These are phyloP conservation scores for Phalacrocorax carbo DNA, from an alignment of 2,113 vertebrate genomes.

Conservation along the genomic window DNA sequence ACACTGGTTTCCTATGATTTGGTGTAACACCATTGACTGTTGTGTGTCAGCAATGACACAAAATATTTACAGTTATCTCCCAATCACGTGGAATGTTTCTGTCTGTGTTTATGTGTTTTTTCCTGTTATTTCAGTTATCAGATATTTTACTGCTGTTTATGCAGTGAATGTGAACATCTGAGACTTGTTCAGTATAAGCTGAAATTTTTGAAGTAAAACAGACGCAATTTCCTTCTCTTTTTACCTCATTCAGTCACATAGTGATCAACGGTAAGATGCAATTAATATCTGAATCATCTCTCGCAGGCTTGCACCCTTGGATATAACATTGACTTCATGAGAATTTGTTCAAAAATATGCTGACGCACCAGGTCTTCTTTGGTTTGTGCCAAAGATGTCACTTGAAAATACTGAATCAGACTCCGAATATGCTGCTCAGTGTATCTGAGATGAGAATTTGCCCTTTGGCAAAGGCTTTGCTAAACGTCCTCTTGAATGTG, in stretches of 20 bases:
- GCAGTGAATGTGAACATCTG: not conserved
- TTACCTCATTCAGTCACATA: not conserved
- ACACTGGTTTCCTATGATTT: not conserved
- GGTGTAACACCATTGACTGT: not conserved
- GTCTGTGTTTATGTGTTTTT: not conserved
- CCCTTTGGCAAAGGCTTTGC: not conserved
- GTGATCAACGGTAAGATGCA: not conserved
- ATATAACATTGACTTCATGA: not conserved
- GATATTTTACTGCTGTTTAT: not conserved
- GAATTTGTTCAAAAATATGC: not conserved
- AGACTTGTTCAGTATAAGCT: not conserved
- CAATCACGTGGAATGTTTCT: not conserved
- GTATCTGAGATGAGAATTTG: not conserved
- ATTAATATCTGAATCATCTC: not conserved
- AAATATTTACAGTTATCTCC: not conserved
- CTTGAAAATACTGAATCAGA: not conserved
- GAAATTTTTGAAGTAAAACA: not conserved
- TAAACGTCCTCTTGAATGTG: not conserved
- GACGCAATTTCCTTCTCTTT: not conserved
- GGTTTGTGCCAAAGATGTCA: rapidly evolving
- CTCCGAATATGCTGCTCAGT: not conserved
- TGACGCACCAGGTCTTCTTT: not conserved
- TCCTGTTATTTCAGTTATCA: not conserved
- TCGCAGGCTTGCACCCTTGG: not conserved
- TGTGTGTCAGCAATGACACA: not conserved